phyloP scores from a whole-genome alignment of 2,888 invertebrate genomes.

The Halocaridina rubra region DNA sequence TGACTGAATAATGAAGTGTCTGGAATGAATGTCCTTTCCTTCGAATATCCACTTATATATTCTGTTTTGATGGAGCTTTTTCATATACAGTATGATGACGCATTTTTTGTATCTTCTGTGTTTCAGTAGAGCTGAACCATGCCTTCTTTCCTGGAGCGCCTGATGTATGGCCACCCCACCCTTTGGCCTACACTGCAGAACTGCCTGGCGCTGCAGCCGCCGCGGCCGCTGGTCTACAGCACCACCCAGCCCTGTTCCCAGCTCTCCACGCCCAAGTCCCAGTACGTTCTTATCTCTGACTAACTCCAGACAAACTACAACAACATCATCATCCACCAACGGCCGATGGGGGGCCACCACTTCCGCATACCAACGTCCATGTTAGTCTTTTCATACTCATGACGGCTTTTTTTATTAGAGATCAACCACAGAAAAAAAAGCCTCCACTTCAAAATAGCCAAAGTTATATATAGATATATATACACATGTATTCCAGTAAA shows the following conservation, averaged over 20 bases:
- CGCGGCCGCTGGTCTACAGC: slow-evolving; percentile 96
- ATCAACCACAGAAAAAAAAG: background rate
- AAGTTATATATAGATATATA: background rate
- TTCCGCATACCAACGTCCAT: slow-evolving; percentile 48
- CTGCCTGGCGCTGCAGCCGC: slow-evolving; percentile 89
- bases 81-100: background rate
- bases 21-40: too few species aligned
- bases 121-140: slow-evolving; percentile 83
- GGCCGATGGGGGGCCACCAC: slow-evolving; percentile 47
- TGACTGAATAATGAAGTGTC: too few species aligned
- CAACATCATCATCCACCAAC: slow-evolving; percentile 24
- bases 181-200: slow-evolving; percentile 61
- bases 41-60: too few species aligned
- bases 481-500: background rate
- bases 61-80: too few species aligned
- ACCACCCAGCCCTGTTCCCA: slow-evolving; percentile 95
- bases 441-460: slow-evolving; percentile 6
- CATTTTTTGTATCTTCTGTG: slow-evolving; percentile 29
- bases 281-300: slow-evolving; percentile 97
- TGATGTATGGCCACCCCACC: slow-evolving; percentile 91
- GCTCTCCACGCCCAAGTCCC: slow-evolving; percentile 91
- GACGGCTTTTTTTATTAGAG: background rate
- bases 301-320: slow-evolving; percentile 67
- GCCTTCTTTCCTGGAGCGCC: slow-evolving; percentile 96
- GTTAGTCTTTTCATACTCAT: slow-evolving; percentile 30